Base-by-base conservation (phyloP, 2,888 invertebrate genomes). In the Smittia aterrima region DNA sequence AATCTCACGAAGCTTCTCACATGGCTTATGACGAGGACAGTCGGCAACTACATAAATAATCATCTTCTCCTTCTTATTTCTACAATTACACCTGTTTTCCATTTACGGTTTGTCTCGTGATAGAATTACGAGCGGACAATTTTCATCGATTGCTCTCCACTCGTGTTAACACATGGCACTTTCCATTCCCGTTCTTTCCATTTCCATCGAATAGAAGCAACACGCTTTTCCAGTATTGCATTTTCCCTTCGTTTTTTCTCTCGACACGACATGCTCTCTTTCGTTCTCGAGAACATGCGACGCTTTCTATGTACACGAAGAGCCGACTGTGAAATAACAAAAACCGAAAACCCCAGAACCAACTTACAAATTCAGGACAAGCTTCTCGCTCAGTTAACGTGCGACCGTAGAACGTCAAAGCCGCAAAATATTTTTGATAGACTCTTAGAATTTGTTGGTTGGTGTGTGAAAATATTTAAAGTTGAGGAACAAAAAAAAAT, bases 291-390 rank as follows among this genome's bases (percentile, higher is more conserved):
- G 20, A 4, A 58, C 22, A 9, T 58, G 24, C 9, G 7, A 9
- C 3, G n/a, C 16, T 27, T 27, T 16, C 16, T 64, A 25, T 64
- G 25, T 64, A 24, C 1, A 13, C 11, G 6, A 64, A 64, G 32
- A 32, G 32, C 32, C 32, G 32, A 32, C 32, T 32, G 32, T 32
- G 32, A 32, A 32, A 32, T 32, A 3, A 32, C 32, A 9, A 32
- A n/a, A 32, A 32, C 32, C 32, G 32, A 64, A 66, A 22, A 0
- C 40, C 66, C 66, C 20, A 66, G 40, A 32, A 66, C 4, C 22
- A 38, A 66, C n/a, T 38, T 20, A 38, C 18, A 66, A 66, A 66
- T 38, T 66, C 66, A 66, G 66, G 40, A 66, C 66, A 38, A 66
- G 38, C 38, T 66, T 66, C 18, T 66, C 38, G 20, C 18, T 66